Evolutionary conservation across 2,113 vertebrate species (phyloP).

Genomic region (Myanophis thanlyinensis): DNA sequence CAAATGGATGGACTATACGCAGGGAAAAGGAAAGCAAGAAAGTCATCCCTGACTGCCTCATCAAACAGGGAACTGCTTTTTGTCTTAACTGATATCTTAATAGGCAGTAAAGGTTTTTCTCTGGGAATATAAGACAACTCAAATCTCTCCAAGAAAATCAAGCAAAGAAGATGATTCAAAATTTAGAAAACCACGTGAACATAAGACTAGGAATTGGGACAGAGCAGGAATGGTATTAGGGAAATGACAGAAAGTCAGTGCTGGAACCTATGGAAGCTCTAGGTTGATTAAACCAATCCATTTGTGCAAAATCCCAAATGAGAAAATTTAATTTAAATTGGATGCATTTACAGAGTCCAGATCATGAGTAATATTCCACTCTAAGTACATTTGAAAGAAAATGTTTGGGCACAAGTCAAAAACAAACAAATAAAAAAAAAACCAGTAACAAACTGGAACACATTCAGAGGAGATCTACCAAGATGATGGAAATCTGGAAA

Average conservation of each 20-base stretch:
- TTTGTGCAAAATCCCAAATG: not conserved
- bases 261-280: not conserved
- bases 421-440: not conserved
- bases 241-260: not conserved
- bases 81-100: not conserved
- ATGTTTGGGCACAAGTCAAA: not conserved
- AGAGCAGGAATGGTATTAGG: not conserved
- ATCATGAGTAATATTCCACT: not conserved
- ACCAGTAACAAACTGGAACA: not conserved
- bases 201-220: not conserved
- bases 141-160: not conserved
- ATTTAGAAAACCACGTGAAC: not conserved
- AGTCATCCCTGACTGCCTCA: not conserved
- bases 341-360: not conserved
- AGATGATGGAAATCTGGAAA: not conserved
- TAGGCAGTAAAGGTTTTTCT: not conserved
- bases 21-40: not conserved
- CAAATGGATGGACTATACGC: not conserved
- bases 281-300: not conserved
- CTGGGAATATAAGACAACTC: not conserved
- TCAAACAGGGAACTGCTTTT: not conserved
- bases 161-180: not conserved
- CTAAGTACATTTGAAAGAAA: not conserved
- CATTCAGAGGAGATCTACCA: not conserved
- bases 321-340: not conserved